These are phyloP conservation scores for Brachionus rotundiformis DNA, from an alignment of 1,140 invertebrate species.

Conservation along the genomic window DNA sequence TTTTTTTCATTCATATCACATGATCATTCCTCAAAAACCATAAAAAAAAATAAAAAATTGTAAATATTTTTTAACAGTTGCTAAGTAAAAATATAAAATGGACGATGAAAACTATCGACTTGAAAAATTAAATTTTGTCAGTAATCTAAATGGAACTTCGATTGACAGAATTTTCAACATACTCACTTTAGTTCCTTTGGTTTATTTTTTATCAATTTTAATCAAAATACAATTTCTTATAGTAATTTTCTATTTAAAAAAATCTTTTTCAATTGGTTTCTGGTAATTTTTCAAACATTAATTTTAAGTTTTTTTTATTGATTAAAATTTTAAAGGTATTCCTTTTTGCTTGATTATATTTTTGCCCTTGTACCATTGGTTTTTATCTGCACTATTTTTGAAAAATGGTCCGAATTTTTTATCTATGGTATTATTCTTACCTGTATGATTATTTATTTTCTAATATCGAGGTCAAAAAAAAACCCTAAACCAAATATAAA, in stretches of 20 bases:
- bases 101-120: slow-evolving; percentile 25
- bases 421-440: neutral
- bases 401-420: neutral
- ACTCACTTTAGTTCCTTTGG: slow-evolving; percentile 17
- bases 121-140: slow-evolving; percentile 36
- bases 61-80: no score
- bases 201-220: slow-evolving; percentile 24
- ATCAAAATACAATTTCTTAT: neutral
- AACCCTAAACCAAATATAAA: neutral
- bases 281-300: slow-evolving; percentile 3
- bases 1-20: neutral
- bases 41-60: no score
- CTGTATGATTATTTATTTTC: neutral
- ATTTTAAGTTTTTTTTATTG: neutral
- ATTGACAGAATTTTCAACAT: neutral
- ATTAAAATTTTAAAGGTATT: neutral
- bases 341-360: slow-evolving; percentile 14
- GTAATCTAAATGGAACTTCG: slow-evolving; percentile 47
- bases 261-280: neutral
- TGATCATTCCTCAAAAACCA: neutral
- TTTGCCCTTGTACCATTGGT: slow-evolving; percentile 1
- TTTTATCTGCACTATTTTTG: neutral
- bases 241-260: neutral
- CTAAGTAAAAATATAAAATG: neutral
- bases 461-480: neutral